Percentiles rank a stretch among this genome's conserved stretches.
Conservation (phyloP, 2,888 invertebrate species). For the Parochlus steinenii region DNA sequence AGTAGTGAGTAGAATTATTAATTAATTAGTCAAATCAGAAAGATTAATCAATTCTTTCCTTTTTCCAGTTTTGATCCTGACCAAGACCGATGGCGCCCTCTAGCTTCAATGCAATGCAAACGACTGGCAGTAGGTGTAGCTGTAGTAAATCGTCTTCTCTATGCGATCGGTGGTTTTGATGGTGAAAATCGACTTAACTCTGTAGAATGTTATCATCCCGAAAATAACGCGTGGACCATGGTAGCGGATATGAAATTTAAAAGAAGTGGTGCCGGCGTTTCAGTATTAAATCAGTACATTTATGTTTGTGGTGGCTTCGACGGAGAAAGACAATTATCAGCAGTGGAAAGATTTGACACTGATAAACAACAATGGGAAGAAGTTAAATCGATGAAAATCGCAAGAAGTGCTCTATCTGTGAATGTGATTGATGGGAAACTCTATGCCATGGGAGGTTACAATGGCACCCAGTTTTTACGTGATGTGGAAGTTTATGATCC, state of each 20-base stretch:
- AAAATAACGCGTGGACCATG: conserved; percentile 75
- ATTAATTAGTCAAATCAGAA: neutral
- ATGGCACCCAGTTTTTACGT: conserved; percentile 67
- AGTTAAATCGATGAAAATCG: conserved; percentile 56
- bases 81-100: conserved; percentile 59
- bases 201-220: conserved; percentile 86
- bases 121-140: conserved; percentile 68
- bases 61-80: conserved; percentile 66
- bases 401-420: conserved; percentile 75
- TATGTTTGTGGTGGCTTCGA: conserved; percentile 95
- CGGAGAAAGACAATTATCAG: conserved; percentile 60
- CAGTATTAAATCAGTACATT: conserved; percentile 43
- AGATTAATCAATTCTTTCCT: too few relatives aligned
- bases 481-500: conserved; percentile 85
- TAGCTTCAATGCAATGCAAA: conserved; percentile 57
- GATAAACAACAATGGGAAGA: conserved; percentile 66
- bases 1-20: conserved; percentile 47
- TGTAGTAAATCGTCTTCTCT: conserved; percentile 59
- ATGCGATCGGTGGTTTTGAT: conserved; percentile 82
- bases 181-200: conserved; percentile 58
- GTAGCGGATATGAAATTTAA: conserved; percentile 61
- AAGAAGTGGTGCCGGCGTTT: conserved; percentile 67
- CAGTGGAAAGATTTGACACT: conserved; percentile 78
- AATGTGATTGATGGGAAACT: conserved; percentile 73
- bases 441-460: conserved; percentile 86